These are phyloP conservation scores for Drosophila emarginata DNA, from an alignment of 2,888 invertebrate genomes.

Conservation along the genomic window DNA sequence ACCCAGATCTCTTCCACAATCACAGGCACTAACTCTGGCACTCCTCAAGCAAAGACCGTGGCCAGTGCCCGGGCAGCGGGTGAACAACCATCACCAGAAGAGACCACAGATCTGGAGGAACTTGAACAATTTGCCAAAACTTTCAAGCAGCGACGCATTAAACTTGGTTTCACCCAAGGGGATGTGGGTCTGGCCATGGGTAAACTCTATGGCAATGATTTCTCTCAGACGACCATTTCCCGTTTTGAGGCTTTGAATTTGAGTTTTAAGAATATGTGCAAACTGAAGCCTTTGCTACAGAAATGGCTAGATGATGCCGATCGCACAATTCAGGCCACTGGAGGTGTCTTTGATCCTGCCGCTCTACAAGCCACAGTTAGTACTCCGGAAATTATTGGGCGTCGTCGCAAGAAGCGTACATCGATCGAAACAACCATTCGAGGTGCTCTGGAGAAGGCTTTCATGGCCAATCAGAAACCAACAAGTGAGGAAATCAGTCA, in stretches of 20 bases:
- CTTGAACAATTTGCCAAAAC: slow-evolving; percentile 99
- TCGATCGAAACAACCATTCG: slow-evolving; percentile 97
- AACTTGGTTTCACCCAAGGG: slow-evolving; percentile 99
- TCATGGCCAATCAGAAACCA: slow-evolving; percentile 97
- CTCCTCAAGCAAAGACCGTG: slow-evolving; percentile 84
- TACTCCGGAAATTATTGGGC: slow-evolving; percentile 94
- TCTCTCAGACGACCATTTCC: slow-evolving; percentile 99
- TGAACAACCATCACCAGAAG: slow-evolving; percentile 94
- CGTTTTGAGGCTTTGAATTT: slow-evolving; percentile 99
- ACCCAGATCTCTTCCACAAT: slow-evolving; percentile 71
- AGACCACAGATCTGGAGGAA: slow-evolving; percentile 98
- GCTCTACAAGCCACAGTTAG: slow-evolving; percentile 88
- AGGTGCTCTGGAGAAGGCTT: slow-evolving; percentile 97
- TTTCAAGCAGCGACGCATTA: slow-evolving; percentile 98
- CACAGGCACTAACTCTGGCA: slow-evolving; percentile 64
- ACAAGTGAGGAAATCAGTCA: slow-evolving; percentile 97
- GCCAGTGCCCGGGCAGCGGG: slow-evolving; percentile 85
- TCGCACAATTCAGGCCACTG: slow-evolving; percentile 89
- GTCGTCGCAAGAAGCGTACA: slow-evolving; percentile 97
- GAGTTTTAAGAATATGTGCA: slow-evolving; percentile 99
- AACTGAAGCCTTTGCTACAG: slow-evolving; percentile 97
- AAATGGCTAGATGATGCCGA: slow-evolving; percentile 99
- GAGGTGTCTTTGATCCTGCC: slow-evolving; percentile 83
- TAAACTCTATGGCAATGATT: slow-evolving; percentile 98
- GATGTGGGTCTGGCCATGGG: slow-evolving; percentile 99